Conservation (phyloP, 2,797 vertebrate genomes). For the Spinus olivaceus region DNA sequence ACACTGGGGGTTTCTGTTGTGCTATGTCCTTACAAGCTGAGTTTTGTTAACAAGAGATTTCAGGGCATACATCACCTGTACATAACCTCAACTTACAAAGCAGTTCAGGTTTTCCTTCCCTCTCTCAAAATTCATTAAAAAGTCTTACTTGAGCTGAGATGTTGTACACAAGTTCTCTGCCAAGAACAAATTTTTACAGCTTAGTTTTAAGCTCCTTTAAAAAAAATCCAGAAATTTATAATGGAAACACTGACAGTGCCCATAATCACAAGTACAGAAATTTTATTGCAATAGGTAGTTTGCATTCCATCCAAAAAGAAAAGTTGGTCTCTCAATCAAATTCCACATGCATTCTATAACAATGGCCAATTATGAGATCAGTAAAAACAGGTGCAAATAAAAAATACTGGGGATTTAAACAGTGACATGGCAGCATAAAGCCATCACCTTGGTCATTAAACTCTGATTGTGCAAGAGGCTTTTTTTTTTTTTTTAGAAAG, state of each 20-base stretch:
- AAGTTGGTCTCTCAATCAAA: neutral
- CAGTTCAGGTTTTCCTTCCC: neutral
- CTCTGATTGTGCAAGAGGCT: neutral
- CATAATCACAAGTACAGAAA: slow-evolving; percentile 53
- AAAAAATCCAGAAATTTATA: slow-evolving; percentile 65
- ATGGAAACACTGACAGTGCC: slow-evolving; percentile 70
- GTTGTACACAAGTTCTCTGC: slow-evolving; percentile 65
- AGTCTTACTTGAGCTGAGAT: slow-evolving; percentile 44
- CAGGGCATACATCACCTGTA: neutral
- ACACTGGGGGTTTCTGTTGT: neutral
- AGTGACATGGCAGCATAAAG: neutral
- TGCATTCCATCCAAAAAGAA: slow-evolving; percentile 50
- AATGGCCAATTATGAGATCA: slow-evolving; percentile 39
- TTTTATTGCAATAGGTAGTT: slow-evolving; percentile 48
- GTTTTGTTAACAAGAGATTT: neutral
- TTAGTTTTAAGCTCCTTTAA: slow-evolving; percentile 60
- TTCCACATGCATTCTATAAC: neutral
- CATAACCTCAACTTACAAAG: neutral
- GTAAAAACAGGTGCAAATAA: slow-evolving; percentile 49
- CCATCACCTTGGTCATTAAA: neutral
- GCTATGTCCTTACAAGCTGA: neutral
- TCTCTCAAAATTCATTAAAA: slow-evolving; percentile 39
- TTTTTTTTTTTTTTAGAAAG: neutral
- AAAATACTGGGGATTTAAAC: slow-evolving; percentile 1
- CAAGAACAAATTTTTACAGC: slow-evolving; percentile 74